Base-by-base conservation (phyloP, 2,113 vertebrate genomes). In the Parotia lawesii region DNA sequence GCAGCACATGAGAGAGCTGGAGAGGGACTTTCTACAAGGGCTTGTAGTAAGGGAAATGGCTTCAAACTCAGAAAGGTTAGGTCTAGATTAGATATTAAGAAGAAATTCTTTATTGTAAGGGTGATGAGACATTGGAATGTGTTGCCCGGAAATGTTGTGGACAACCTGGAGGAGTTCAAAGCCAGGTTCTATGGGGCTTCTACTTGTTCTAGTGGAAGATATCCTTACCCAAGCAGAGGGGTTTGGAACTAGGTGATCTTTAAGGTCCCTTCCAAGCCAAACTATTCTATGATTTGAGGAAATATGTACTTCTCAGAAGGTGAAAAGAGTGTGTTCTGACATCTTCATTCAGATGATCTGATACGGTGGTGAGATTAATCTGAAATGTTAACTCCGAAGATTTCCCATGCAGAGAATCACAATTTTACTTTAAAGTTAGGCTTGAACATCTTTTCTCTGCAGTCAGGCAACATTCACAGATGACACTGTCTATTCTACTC, bases 1-100 rank as follows among this genome's bases (percentile, higher is more conserved):
- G 57, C 25, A 40, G 13, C 0, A 0, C 21, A 29, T 4, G 56
- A 56, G 48, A 25, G 5, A 42, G 25, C 6, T 27, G 14, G 35
- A 71, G 25, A 56, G 21, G 20, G 21, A 79, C 25, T 22, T 71
- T 47, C 27, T 31, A 35, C 31, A 35, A 35, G 13, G 40, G 35
- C 20, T 56, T 54, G 10, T 54, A 47, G 56, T n/a, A 53, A 47
- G 16, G 17, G 9, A 61, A 79, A 48, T 3, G 1, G 8, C 16
- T 40, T 35, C 35, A 87, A 40, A 47, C 20, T 29, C 20, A 35
- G 24, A 87, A 47, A 62, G 2, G 7, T 37, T 53, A 60, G 6
- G 11, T 28, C 3, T 38, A 53, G 10, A 25, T 54, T 40, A 40
- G 15, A n/a, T 40, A 40, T 47, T 45, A 29, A 21, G 56, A 53